phyloP scores from a whole-genome alignment of 2,888 invertebrate species.

The Chironomus riparius region DNA sequence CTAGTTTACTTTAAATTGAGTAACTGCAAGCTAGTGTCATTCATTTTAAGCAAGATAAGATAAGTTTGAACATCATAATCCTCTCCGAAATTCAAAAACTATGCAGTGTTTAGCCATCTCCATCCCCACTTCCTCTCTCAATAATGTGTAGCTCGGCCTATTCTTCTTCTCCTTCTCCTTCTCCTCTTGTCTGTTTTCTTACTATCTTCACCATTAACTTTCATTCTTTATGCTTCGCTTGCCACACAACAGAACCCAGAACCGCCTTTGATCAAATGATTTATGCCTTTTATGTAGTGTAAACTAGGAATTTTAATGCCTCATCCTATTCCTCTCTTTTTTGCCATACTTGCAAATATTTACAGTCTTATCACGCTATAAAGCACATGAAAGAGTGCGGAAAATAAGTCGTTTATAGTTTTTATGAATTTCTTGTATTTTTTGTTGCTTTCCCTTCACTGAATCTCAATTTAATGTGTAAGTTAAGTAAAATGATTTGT shows the following conservation, averaged over 20 bases:
- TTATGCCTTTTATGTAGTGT: slow-evolving; percentile 3
- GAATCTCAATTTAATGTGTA: neutral
- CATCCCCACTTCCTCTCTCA: no score
- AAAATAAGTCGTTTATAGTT: slow-evolving; percentile 4
- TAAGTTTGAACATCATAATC: no score
- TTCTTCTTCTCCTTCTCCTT: neutral
- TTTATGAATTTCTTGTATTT: neutral
- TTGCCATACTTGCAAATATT: neutral
- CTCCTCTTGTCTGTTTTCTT: neutral
- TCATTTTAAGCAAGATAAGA: no score
- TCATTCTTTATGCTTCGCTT: slow-evolving; percentile 1
- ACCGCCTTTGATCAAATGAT: slow-evolving; percentile 5
- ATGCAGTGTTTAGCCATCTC: no score
- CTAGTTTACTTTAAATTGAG: no score
- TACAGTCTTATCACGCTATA: neutral
- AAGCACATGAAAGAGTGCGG: neutral
- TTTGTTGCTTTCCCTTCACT: neutral
- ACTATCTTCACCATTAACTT: neutral
- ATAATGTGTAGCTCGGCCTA: no score
- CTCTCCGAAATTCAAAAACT: no score
- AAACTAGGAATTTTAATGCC: slow-evolving; percentile 11
- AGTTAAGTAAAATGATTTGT: neutral
- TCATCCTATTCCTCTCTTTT: neutral
- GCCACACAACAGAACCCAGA: neutral
- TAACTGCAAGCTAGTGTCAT: no score